Percentiles rank a stretch among this genome's conserved stretches.
Conservation (phyloP, 2,797 vertebrate genomes). For the Sparus aurata region DNA sequence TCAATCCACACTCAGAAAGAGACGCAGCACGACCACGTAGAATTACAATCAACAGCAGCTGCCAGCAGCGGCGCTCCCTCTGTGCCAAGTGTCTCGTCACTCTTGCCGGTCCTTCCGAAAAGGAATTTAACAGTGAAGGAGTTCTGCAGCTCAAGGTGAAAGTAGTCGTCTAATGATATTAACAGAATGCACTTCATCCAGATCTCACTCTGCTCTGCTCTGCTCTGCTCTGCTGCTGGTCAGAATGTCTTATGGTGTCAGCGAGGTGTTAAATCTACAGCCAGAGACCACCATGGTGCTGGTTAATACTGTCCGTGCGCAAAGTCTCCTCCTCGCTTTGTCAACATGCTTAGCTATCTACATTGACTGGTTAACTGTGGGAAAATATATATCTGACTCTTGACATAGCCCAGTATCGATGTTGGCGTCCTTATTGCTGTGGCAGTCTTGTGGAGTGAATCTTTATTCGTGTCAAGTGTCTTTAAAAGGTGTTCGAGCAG, state of each 20-base stretch:
- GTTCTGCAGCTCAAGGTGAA: constrained; percentile 75
- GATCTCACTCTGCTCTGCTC: constrained; percentile 37
- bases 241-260: constrained; percentile 56
- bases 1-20: constrained; percentile 75
- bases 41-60: constrained; percentile 79
- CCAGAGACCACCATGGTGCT: constrained; percentile 48
- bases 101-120: constrained; percentile 59
- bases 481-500: constrained; percentile 79
- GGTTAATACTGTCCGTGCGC: constrained; percentile 49
- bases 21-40: constrained; percentile 68
- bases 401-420: constrained; percentile 83
- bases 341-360: constrained; percentile 75
- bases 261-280: constrained; percentile 53
- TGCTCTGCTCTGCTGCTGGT: constrained; percentile 56
- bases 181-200: constrained; percentile 70
- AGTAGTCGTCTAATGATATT: constrained; percentile 66
- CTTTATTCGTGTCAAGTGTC: constrained; percentile 83
- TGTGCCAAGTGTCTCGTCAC: constrained; percentile 75
- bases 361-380: constrained; percentile 84
- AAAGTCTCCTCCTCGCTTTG: constrained; percentile 59
- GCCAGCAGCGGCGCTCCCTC: constrained; percentile 73
- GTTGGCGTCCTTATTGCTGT: constrained; percentile 84
- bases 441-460: constrained; percentile 85
- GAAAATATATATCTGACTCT: constrained; percentile 79
- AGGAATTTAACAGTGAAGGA: constrained; percentile 67